Base-by-base conservation (phyloP, 2,797 vertebrate species). In the Buphagus erythrorhynchus region DNA sequence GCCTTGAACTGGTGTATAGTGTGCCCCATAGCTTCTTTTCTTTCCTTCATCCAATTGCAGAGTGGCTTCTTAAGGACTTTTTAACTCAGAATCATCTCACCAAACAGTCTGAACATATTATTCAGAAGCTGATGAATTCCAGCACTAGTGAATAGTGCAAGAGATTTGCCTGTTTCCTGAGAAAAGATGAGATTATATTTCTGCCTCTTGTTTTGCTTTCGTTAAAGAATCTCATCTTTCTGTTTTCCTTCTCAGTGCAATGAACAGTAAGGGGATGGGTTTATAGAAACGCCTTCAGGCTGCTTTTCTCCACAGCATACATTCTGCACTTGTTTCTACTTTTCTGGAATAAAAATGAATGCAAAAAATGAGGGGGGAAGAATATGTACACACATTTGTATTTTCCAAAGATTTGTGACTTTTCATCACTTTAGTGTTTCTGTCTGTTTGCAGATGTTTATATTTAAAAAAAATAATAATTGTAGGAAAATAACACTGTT, bases 101-200 rank as follows among this genome's bases (percentile, higher is more conserved):
- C 67, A 45, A 43, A n/a, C 29, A 29, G 6, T 31, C 55, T 36
- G 52, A 35, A 57, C 1, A 0, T 62, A 52, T 13, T 28, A 79
- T 21, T 22, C 51, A n/a, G 49, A 21, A 83, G 38, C 88, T 76
- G 86, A 90, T 83, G 88, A 82, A 88, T 87, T 86, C 86, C 86
- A 88, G 86, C 86, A 65, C 86, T 49, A 62, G 58, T 36, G 62
- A 78, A 75, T 29, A 72, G 79, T 52, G 77, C 61, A 84, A 95
- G 85, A 83, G 80, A 87, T 95, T 91, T 94, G 77, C 62, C 52
- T 88, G 67, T 82, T 45, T 72, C 72, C 63, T 49, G 73, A 83
- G 68, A 67, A 81, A 88, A 46, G 28, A 91, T 43, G 88, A 96
- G 90, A 97, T 98, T 97, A 76, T 92, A 40, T 98, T 93, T 97